These are phyloP conservation scores for Zaprionus camerounensis DNA, from an alignment of 1,140 invertebrate genomes.

Conservation along the genomic window DNA sequence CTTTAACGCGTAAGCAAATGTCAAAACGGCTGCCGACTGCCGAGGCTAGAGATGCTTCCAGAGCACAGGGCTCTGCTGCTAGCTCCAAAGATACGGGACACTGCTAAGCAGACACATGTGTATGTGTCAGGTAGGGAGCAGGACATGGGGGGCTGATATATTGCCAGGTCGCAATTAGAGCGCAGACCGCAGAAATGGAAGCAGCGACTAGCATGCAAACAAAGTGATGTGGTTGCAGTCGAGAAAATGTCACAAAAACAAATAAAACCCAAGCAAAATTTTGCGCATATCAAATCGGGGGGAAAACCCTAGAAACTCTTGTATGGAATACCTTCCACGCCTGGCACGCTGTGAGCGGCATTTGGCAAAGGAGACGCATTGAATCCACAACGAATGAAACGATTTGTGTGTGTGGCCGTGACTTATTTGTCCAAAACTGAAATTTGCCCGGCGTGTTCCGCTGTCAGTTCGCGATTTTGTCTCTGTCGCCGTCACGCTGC, in stretches of 20 bases:
- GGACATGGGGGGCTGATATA: conserved; percentile 52
- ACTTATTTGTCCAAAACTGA: conserved; percentile 5
- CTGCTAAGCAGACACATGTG: conserved; percentile 29
- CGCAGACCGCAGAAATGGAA: conserved; percentile 68
- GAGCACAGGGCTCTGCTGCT: conserved; percentile 1
- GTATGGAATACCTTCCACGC: neutral
- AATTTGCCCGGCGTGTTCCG: neutral
- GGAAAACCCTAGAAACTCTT: neutral
- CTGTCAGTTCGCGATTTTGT: neutral
- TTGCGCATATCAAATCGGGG: neutral
- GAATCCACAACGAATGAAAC: neutral
- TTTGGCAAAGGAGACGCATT: neutral
- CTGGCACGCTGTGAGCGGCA: neutral
- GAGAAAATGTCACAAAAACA: conserved; percentile 30
- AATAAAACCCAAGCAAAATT: conserved; percentile 1
- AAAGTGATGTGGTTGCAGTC: conserved; percentile 41
- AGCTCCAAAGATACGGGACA: conserved; percentile 28
- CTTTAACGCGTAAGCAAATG: conserved; percentile 79
- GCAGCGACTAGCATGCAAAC: conserved; percentile 59
- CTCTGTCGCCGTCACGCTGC: neutral
- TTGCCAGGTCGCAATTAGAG: conserved; percentile 75
- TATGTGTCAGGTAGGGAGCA: neutral
- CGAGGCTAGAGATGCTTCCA: conserved; percentile 18
- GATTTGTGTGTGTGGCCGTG: neutral
- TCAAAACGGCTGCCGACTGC: conserved; percentile 54